Evolutionary conservation across 2,113 vertebrate genomes (phyloP).

Genomic region (Bothrops jararaca): DNA sequence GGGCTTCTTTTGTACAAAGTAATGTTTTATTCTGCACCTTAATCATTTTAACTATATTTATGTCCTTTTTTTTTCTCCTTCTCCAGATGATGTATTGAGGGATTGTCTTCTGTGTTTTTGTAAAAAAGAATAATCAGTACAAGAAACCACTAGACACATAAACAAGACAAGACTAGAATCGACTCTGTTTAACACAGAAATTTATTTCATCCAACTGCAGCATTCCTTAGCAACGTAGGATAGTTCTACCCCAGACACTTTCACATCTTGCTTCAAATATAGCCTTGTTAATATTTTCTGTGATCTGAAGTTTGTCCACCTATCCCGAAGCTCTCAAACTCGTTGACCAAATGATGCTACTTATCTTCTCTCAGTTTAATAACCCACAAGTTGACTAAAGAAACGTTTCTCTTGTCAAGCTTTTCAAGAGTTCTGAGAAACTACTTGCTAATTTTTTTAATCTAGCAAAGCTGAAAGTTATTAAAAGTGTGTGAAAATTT

Average conservation of each 20-base stretch:
- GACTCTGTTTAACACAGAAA: constrained; percentile 58
- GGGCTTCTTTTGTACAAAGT: not conserved
- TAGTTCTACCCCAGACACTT: constrained; percentile 59
- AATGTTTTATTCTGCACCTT: not conserved
- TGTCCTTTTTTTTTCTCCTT: constrained; percentile 37
- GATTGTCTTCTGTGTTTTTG: constrained; percentile 55
- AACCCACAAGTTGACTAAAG: constrained; percentile 60
- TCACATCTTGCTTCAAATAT: constrained; percentile 62
- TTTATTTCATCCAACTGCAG: constrained; percentile 66
- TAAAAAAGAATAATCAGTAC: constrained; percentile 64
- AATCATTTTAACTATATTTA: constrained; percentile 46
- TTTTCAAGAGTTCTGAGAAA: constrained; percentile 66
- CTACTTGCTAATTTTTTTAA: constrained; percentile 57
- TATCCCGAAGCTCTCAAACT: constrained; percentile 63
- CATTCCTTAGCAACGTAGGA: constrained; percentile 69
- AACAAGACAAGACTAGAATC: constrained; percentile 61
- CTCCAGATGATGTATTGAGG: constrained; percentile 36
- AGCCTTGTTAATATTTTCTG: constrained; percentile 61
- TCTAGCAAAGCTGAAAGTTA: constrained; percentile 69
- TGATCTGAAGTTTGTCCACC: constrained; percentile 66
- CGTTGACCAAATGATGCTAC: constrained; percentile 58
- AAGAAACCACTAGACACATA: constrained; percentile 60
- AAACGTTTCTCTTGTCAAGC: constrained; percentile 63
- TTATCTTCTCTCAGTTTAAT: constrained; percentile 53
- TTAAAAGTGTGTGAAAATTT: constrained; percentile 68